Evolutionary conservation across 2,888 invertebrate genomes (phyloP).

Genomic region (Thyatira batis): DNA sequence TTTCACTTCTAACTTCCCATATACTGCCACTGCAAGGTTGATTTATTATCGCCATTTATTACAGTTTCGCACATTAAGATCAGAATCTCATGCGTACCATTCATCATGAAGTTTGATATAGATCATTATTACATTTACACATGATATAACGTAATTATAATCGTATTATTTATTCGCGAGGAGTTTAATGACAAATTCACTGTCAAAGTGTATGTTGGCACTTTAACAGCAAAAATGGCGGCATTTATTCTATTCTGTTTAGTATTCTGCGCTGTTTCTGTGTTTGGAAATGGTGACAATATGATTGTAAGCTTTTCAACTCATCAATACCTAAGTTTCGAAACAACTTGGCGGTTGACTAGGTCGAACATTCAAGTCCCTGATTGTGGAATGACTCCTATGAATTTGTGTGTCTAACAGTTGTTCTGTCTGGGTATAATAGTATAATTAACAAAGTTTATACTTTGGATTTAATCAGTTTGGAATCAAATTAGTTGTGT

Average conservation of each 20-base stretch:
- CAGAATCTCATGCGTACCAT: neutral
- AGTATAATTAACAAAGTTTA: no score
- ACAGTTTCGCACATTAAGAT: conserved; percentile 4
- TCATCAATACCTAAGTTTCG: no score
- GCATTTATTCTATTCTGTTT: neutral
- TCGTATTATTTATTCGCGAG: conserved; percentile 14
- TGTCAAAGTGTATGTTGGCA: conserved; percentile 6
- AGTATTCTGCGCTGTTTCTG: neutral
- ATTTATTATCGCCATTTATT: neutral
- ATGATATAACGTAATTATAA: conserved; percentile 11
- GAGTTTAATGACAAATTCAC: conserved; percentile 7
- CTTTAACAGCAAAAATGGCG: conserved; percentile 8
- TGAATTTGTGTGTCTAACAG: no score
- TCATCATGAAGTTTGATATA: conserved; percentile 5
- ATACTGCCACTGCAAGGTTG: neutral
- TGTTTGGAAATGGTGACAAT: conserved; percentile 5
- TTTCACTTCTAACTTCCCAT: neutral
- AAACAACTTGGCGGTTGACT: no score
- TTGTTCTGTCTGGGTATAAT: no score
- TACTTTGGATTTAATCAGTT: no score
- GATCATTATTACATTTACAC: conserved; percentile 21
- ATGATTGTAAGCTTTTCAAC: conserved; percentile 14
- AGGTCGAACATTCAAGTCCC: no score
- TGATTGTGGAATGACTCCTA: no score
- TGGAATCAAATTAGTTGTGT: no score